phyloP scores from a whole-genome alignment of 2,113 vertebrate genomes.

The Manacus vitellinus region DNA sequence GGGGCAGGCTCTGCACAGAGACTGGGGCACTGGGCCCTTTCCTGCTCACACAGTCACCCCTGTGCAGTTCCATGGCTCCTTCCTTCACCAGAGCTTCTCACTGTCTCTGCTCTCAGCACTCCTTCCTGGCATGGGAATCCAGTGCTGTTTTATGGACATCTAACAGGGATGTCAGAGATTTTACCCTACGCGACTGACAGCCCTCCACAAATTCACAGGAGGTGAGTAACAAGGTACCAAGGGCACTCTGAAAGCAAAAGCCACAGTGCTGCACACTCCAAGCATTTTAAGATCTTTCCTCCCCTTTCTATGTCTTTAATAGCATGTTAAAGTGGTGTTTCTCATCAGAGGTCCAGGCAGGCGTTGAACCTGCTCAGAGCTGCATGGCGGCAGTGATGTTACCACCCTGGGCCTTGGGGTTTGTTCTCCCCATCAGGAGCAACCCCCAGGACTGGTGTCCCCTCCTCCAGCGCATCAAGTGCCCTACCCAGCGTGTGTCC shows the following conservation, averaged over 20 bases:
- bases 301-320: neutral
- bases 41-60: neutral
- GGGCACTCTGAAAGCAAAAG: neutral
- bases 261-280: rapidly evolving
- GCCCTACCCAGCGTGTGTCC: rapidly evolving
- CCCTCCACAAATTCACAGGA: neutral
- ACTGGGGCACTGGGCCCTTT: neutral
- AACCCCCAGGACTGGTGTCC: rapidly evolving
- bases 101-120: neutral
- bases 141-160: neutral
- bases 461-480: rapidly evolving
- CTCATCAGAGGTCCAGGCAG: neutral
- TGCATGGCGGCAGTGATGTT: rapidly evolving
- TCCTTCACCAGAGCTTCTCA: neutral
- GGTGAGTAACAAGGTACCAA: neutral
- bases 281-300: neutral
- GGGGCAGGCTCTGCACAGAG: neutral
- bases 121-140: neutral
- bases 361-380: neutral
- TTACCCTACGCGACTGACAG: neutral
- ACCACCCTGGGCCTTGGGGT: neutral
- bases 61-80: neutral
- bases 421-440: neutral
- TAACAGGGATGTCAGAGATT: neutral
- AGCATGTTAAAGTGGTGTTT: neutral